Percentiles rank a stretch among this genome's conserved stretches.
These are phyloP conservation scores for Antechinus stuartii DNA, from an alignment of 2,113 vertebrate species.

Conservation along the genomic window DNA sequence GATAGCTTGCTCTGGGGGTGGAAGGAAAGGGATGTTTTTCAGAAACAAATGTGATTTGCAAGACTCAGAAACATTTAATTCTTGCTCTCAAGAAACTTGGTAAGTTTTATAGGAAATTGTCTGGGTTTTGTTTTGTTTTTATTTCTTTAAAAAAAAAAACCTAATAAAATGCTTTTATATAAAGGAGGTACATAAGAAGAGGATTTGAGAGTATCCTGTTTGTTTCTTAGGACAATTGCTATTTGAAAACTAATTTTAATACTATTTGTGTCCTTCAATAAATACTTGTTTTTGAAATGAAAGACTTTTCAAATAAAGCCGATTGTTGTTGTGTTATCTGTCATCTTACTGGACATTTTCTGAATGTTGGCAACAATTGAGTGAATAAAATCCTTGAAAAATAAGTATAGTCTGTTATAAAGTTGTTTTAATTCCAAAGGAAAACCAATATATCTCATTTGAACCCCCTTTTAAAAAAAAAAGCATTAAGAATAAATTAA, in stretches of 20 bases:
- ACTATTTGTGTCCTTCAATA: not conserved
- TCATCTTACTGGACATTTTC: not conserved
- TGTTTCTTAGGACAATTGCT: not conserved
- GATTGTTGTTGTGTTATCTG: not conserved
- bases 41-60: not conserved
- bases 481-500: slow-evolving; percentile 5
- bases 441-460: not conserved
- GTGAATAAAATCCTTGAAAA: slow-evolving; percentile 52
- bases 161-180: not conserved
- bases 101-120: not conserved
- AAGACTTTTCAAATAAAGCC: not conserved
- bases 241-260: not conserved
- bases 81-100: not conserved
- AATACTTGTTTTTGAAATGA: not conserved
- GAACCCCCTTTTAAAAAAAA: not conserved
- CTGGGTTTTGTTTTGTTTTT: not conserved
- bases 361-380: slow-evolving; percentile 49
- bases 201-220: not conserved
- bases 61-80: not conserved
- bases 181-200: not conserved
- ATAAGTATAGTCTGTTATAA: slow-evolving; percentile 5
- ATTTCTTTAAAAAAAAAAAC: not conserved
- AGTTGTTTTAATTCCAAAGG: not conserved
- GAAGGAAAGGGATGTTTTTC: not conserved
- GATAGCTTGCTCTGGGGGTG: not conserved